Base-by-base conservation (phyloP, 1,140 invertebrate genomes). In the Drosophila lini region DNA sequence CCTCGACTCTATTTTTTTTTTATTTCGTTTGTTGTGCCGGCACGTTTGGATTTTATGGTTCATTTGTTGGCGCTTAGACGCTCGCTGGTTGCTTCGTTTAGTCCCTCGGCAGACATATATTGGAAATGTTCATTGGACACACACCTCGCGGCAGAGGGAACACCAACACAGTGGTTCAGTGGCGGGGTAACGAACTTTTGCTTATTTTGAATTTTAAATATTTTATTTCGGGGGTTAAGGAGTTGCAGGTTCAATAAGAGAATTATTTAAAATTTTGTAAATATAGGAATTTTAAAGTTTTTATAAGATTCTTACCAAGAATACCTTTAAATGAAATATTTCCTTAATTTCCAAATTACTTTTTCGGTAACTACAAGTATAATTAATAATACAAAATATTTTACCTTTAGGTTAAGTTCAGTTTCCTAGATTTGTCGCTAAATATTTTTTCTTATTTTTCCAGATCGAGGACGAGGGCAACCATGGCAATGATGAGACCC, bases 391-490 rank as follows among this genome's bases (percentile, higher is more conserved):
- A n/a, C 0, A 40, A 3, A 3, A 44, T 3, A 1, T 44, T 44
- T 16, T 11, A 44, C 11, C 44, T 47, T 45, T 5, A 7, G 13
- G 5, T 2, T 22, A 11, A 19, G 9, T 22, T 16, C 16, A 25
- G 32, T 56, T 34, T 11, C 16, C 50, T 44, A 28, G 32, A 40
- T 16, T 16, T 34, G 11, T 8, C 31, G 19, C 53, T 47, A 57
- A 80, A 56, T 47, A 53, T 67, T 45, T 53, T 34, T 11, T 10
- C 0, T 25, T 57, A 38, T 42, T 63, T 19, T 91, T 90, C 3
- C 75, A 98, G 96, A 98, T 99, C 94, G 98, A 99, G 93, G 98
- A 99, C 92, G 98, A 99, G 90, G 97, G 97, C 50, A 98, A 98
- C 92, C 97, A 98, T 92, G 98, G 98, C 76, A 99, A 99, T 93